phyloP scores from a whole-genome alignment of 2,797 vertebrate genomes.

The Falco columbarius region DNA sequence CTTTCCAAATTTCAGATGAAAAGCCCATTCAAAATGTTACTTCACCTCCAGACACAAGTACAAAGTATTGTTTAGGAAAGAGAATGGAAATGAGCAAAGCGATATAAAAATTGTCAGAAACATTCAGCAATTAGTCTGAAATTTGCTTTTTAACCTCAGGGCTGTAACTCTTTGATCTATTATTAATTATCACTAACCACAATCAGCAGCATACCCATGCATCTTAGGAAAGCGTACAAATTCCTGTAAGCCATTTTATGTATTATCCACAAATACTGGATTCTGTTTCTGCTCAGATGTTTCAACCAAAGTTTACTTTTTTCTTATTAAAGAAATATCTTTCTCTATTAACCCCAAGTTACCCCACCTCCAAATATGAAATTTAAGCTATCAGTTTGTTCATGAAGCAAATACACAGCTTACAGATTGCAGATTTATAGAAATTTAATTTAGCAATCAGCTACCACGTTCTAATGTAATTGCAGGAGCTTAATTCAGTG shows the following conservation, averaged over 20 bases:
- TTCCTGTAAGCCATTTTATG: background rate
- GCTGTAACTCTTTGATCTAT: slow-evolving; percentile 59
- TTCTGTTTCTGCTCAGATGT: background rate
- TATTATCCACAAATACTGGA: background rate
- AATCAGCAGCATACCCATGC: background rate
- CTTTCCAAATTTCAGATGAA: background rate
- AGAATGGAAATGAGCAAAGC: background rate
- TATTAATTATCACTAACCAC: slow-evolving; percentile 57
- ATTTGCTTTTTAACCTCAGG: slow-evolving; percentile 42
- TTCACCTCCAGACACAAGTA: background rate
- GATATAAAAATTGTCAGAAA: slow-evolving; percentile 34
- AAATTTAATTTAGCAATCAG: background rate
- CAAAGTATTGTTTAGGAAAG: background rate
- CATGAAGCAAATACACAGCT: background rate
- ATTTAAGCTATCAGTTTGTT: background rate
- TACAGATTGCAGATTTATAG: background rate
- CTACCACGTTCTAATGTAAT: background rate
- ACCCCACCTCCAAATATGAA: background rate
- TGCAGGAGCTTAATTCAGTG: background rate
- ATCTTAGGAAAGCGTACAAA: background rate
- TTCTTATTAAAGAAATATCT: background rate
- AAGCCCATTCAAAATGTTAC: background rate
- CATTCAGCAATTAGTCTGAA: slow-evolving; percentile 45
- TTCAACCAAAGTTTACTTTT: background rate
- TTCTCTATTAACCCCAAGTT: background rate